phyloP scores from a whole-genome alignment of 2,113 vertebrate species.

The Puffinus mauretanicus region DNA sequence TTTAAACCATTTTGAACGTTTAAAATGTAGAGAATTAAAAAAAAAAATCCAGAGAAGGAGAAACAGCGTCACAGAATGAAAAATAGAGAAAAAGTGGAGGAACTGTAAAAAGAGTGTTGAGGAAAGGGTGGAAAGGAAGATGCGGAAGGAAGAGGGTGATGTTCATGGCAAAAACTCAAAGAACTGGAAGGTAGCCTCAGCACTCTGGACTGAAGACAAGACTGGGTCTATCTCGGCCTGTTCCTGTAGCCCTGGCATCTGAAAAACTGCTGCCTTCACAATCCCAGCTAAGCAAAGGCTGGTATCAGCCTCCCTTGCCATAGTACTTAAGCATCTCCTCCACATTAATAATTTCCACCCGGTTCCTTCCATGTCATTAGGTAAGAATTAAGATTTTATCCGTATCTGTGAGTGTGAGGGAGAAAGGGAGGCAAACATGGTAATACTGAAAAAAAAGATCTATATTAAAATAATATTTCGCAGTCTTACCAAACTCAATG shows the following conservation, averaged over 20 bases:
- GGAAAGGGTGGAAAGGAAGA: background rate
- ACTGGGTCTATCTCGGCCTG: background rate
- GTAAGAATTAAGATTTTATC: background rate
- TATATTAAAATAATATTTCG: background rate
- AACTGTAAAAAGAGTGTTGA: background rate
- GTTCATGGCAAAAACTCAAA: background rate
- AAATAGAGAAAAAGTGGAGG: background rate
- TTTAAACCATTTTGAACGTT: background rate
- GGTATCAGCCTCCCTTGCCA: background rate
- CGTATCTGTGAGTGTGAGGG: background rate
- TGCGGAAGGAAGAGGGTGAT: background rate
- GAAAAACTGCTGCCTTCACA: background rate
- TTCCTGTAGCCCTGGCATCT: background rate
- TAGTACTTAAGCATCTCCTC: background rate
- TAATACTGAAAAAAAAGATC: background rate
- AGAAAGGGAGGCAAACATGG: background rate
- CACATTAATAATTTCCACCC: rapidly evolving
- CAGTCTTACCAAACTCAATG: conserved; percentile 48
- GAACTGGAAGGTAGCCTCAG: background rate
- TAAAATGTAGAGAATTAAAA: background rate
- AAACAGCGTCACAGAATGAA: background rate
- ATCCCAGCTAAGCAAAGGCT: background rate
- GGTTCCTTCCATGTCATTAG: background rate
- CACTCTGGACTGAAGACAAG: rapidly evolving
- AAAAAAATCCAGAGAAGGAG: background rate